These are phyloP conservation scores for Martes martes DNA, from an alignment of 2,113 vertebrate genomes.

Conservation along the genomic window DNA sequence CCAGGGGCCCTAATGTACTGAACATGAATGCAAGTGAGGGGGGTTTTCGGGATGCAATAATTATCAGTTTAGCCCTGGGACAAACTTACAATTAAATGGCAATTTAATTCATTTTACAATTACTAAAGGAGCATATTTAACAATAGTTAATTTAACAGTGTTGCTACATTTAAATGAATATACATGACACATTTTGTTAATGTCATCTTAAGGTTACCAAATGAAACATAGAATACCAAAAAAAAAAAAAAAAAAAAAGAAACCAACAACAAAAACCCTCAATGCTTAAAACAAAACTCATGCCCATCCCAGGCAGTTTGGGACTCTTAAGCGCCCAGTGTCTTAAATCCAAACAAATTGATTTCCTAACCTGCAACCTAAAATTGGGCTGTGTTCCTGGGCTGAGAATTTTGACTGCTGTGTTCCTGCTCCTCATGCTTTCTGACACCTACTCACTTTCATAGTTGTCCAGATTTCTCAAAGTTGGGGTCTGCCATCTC, in stretches of 20 bases:
- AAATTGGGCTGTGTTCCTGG: background rate
- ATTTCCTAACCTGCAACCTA: background rate
- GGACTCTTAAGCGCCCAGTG: background rate
- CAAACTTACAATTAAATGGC: constrained; percentile 33
- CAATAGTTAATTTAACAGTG: background rate
- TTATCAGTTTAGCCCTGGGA: constrained; percentile 16
- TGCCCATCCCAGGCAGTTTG: background rate
- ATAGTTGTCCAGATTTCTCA: background rate
- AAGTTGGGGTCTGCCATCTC: background rate
- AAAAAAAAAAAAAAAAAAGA: no score
- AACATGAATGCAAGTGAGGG: background rate
- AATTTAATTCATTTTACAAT: constrained; percentile 12
- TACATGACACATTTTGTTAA: background rate
- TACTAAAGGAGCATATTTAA: background rate
- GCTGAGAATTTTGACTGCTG: background rate
- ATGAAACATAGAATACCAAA: background rate
- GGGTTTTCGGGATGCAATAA: background rate
- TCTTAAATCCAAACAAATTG: background rate
- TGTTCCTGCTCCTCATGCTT: background rate
- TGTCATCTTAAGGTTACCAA: background rate
- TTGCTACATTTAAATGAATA: constrained; percentile 1
- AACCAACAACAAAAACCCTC: background rate
- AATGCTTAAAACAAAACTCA: background rate
- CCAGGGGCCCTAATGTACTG: background rate
- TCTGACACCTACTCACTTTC: background rate